Percentiles rank a stretch among this genome's conserved stretches.
These are phyloP conservation scores for Amphiprion ocellaris DNA, from an alignment of 2,113 vertebrate species.

Conservation along the genomic window DNA sequence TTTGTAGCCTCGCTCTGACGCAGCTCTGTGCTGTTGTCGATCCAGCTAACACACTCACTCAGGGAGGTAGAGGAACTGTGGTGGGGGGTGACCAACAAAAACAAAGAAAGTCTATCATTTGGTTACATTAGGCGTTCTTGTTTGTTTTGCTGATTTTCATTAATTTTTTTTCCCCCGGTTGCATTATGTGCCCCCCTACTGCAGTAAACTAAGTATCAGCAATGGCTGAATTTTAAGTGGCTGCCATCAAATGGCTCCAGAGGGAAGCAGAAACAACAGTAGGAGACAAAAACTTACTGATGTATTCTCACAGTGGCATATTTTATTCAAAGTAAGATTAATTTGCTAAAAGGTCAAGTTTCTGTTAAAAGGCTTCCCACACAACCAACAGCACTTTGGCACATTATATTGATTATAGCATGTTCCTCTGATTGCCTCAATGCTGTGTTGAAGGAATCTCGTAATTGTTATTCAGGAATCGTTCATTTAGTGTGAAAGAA, in stretches of 20 bases:
- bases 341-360: conserved; percentile 35
- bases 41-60: conserved; percentile 26
- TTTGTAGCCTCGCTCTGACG: neutral
- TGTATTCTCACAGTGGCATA: conserved; percentile 34
- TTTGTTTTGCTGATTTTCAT: neutral
- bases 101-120: conserved; percentile 33
- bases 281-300: conserved; percentile 24
- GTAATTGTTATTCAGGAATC: neutral
- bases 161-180: neutral
- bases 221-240: conserved; percentile 41
- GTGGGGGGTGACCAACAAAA: conserved; percentile 12
- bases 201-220: conserved; percentile 37
- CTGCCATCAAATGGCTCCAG: conserved; percentile 12
- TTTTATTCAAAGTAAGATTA: conserved; percentile 41
- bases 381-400: neutral
- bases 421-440: neutral
- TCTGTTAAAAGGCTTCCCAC: conserved; percentile 1
- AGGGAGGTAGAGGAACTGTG: conserved; percentile 21
- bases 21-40: neutral
- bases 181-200: conserved; percentile 7
- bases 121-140: conserved; percentile 39
- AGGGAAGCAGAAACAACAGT: neutral
- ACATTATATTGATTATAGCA: conserved; percentile 16
- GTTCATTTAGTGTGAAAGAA: neutral
- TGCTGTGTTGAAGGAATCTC: neutral